Percentiles rank a stretch among this genome's conserved stretches.
Evolutionary conservation across 2,113 vertebrate species (phyloP).

Genomic region (Cettia cetti): DNA sequence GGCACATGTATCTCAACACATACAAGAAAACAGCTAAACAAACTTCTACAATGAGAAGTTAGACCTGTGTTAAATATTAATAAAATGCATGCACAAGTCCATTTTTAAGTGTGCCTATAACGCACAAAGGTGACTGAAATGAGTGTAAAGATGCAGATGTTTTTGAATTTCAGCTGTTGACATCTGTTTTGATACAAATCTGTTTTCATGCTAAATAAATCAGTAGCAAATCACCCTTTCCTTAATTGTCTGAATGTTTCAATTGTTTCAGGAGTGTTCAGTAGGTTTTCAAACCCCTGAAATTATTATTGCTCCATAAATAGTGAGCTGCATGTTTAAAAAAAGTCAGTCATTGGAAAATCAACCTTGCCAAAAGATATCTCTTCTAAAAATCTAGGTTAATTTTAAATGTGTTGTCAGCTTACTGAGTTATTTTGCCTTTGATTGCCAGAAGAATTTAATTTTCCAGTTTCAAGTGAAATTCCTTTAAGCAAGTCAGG

Average conservation of each 20-base stretch:
- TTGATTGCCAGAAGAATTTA: neutral
- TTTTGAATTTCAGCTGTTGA: neutral
- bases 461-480: constrained; percentile 1
- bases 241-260: neutral
- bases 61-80: neutral
- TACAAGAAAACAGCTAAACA: neutral
- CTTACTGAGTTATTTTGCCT: constrained; percentile 14
- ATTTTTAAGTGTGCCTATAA: neutral
- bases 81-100: neutral
- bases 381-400: constrained; percentile 32
- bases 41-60: neutral
- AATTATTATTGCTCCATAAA: neutral
- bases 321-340: neutral
- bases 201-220: neutral
- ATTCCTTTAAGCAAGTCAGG: neutral
- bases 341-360: neutral
- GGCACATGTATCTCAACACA: accelerated
- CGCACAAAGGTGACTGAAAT: neutral
- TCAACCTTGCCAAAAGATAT: constrained; percentile 17
- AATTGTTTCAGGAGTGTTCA: neutral
- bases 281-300: neutral
- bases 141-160: neutral
- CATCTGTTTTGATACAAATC: neutral
- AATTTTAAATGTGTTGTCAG: constrained; percentile 26
- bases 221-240: neutral